These are phyloP conservation scores for Phaonia tiefii DNA, from an alignment of 2,888 invertebrate genomes.

Conservation along the genomic window DNA sequence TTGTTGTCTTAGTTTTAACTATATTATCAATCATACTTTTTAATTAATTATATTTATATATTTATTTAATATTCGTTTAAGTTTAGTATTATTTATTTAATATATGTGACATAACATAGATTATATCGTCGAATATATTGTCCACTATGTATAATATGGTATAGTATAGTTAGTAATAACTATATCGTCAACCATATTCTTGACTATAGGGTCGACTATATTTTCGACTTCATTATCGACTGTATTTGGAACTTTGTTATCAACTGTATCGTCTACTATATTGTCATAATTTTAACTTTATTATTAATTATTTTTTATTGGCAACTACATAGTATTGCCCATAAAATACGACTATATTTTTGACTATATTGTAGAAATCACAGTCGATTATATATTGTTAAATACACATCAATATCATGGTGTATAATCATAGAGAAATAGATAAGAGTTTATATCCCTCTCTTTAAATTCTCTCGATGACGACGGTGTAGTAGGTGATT, in stretches of 20 bases:
- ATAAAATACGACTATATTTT: background rate
- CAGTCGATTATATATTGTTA: too few relatives aligned
- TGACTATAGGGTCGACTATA: background rate
- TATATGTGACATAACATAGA: too few relatives aligned
- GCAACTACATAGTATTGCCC: background rate
- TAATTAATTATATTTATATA: too few relatives aligned
- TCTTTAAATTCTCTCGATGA: too few relatives aligned
- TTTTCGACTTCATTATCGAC: background rate
- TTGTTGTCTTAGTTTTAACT: background rate
- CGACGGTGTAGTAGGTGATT: too few relatives aligned
- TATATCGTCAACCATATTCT: background rate
- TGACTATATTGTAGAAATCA: too few relatives aligned
- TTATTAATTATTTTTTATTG: background rate
- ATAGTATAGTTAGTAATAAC: too few relatives aligned
- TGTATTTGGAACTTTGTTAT: background rate
- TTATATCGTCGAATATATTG: background rate
- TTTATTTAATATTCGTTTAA: too few relatives aligned
- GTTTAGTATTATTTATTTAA: too few relatives aligned
- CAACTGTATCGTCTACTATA: background rate
- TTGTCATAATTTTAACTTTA: background rate
- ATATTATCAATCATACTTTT: background rate
- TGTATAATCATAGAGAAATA: background rate
- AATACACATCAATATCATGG: background rate
- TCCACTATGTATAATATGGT: background rate
- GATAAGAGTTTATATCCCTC: too few relatives aligned